Conservation (phyloP, 1,140 invertebrate genomes). For the Drosophila sulfurigaster region DNA sequence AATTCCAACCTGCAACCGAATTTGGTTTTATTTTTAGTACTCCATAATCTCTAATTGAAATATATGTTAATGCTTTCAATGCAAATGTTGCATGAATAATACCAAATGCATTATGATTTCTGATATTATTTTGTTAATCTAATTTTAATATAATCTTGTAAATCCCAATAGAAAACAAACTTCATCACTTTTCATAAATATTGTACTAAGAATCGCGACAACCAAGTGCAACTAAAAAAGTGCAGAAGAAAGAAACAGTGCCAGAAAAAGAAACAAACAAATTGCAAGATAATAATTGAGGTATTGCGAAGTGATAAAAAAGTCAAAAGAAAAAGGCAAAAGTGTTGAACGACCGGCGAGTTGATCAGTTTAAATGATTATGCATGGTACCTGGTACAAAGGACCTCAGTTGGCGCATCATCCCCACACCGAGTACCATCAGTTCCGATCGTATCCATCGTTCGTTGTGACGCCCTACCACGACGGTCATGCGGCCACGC, state of each 20-base stretch:
- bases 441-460: slow-evolving; percentile 82
- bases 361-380: slow-evolving; percentile 80
- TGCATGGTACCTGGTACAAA: slow-evolving; percentile 85
- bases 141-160: too few species aligned
- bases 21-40: too few species aligned
- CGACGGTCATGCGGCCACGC: slow-evolving; percentile 72
- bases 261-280: slow-evolving; percentile 3
- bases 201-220: background rate
- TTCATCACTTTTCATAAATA: too few species aligned
- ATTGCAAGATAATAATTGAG: slow-evolving; percentile 3
- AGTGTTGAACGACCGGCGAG: slow-evolving; percentile 32
- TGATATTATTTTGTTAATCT: too few species aligned
- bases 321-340: background rate
- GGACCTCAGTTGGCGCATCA: slow-evolving; percentile 84
- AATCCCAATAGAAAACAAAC: too few species aligned
- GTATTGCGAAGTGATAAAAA: background rate
- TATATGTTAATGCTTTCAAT: too few species aligned
- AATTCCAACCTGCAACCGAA: too few species aligned
- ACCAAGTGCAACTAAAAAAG: background rate
- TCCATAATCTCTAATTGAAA: too few species aligned
- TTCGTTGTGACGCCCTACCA: slow-evolving; percentile 82
- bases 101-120: too few species aligned
- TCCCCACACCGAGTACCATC: slow-evolving; percentile 80
- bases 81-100: too few species aligned
- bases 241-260: background rate